Conservation (phyloP, 2,888 invertebrate genomes). For the Scaptomyza caliginosa region DNA sequence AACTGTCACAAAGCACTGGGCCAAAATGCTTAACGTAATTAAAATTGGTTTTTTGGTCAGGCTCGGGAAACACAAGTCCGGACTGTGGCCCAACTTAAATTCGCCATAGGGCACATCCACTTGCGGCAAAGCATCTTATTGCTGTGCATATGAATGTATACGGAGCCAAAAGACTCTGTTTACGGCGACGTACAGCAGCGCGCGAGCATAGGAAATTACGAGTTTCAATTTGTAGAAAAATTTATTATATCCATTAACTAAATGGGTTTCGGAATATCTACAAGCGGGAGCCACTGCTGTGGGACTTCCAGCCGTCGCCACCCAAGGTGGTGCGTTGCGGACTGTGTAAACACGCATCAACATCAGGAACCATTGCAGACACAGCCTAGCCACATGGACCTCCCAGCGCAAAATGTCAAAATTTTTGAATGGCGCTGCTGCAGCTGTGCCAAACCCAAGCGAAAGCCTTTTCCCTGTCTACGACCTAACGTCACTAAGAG, state of each 20-base stretch:
- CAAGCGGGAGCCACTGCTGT: conserved; percentile 25
- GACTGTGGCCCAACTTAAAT: conserved; percentile 22
- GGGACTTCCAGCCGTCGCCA: conserved; percentile 2
- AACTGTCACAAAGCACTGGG: neutral
- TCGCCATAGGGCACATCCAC: conserved; percentile 16
- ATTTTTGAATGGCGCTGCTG: conserved; percentile 70
- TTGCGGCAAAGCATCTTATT: conserved; percentile 7
- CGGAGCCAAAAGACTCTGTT: conserved; percentile 32
- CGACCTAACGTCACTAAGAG: conserved; percentile 39
- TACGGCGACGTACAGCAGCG: conserved; percentile 50
- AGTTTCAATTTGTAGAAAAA: conserved; percentile 84
- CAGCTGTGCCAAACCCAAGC: conserved; percentile 61
- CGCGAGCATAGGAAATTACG: conserved; percentile 82
- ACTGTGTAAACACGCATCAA: conserved; percentile 60
- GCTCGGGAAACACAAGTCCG: conserved; percentile 9
- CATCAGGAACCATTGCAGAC: conserved; percentile 55
- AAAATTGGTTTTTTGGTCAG: conserved; percentile 72
- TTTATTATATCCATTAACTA: conserved; percentile 84
- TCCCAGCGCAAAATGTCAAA: conserved; percentile 73
- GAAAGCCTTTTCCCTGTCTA: conserved; percentile 14
- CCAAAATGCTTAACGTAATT: conserved; percentile 76
- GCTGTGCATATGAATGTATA: neutral
- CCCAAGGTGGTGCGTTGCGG: conserved; percentile 52
- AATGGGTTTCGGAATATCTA: conserved; percentile 82
- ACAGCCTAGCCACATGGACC: conserved; percentile 57